These are phyloP conservation scores for Sebastes elongatus DNA, from an alignment of 2,797 vertebrate species.

Conservation along the genomic window DNA sequence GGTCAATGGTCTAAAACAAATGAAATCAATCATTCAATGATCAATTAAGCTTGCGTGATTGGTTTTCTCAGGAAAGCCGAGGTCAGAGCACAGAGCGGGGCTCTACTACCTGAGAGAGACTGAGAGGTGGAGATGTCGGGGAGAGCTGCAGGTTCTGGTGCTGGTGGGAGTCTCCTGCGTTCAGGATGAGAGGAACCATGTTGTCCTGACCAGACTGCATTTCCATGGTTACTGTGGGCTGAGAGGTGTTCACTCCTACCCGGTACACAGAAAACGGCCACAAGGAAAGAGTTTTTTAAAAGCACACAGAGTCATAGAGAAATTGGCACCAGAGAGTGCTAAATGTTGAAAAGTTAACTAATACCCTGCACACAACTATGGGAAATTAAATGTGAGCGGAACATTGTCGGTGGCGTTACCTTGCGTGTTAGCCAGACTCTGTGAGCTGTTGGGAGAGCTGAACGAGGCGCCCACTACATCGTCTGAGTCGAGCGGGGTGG, in stretches of 20 bases:
- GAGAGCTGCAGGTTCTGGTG: constrained; percentile 86
- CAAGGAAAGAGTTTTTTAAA: constrained; percentile 22
- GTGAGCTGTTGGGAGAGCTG: constrained; percentile 86
- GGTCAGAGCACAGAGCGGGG: not conserved
- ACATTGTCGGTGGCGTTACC: constrained; percentile 42
- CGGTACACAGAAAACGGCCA: constrained; percentile 31
- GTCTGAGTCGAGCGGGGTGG: constrained; percentile 92
- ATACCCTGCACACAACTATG: not conserved
- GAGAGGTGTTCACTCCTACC: constrained; percentile 85
- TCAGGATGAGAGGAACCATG: constrained; percentile 87
- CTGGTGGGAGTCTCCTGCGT: constrained; percentile 83
- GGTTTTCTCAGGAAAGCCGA: not conserved
- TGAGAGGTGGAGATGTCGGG: constrained; percentile 85
- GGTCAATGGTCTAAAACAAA: not conserved
- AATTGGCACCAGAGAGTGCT: constrained; percentile 1
- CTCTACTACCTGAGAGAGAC: constrained; percentile 86
- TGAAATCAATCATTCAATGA: not conserved
- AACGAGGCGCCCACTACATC: constrained; percentile 83
- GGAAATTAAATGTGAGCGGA: not conserved
- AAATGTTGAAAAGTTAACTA: not conserved
- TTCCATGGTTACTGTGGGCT: constrained; percentile 78
- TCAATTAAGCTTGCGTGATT: not conserved
- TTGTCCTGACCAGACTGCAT: constrained; percentile 83
- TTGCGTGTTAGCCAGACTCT: constrained; percentile 87
- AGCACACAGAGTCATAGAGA: not conserved